Base-by-base conservation (phyloP, 2,113 vertebrate genomes). In the Pristiophorus japonicus region DNA sequence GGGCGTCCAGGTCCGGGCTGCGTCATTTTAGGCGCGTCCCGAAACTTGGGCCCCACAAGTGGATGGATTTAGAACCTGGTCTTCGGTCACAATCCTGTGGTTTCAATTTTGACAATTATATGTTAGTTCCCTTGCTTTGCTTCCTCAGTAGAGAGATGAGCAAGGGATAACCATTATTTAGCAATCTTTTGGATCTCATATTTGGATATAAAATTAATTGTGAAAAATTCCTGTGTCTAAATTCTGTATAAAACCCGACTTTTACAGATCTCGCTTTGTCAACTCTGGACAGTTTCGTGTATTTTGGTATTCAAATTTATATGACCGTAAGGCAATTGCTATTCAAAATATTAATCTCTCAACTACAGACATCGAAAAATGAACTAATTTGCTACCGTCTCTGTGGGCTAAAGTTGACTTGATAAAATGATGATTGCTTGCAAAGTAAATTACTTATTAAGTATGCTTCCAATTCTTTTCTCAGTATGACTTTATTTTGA, bases 271-370 rank as follows among this genome's bases (percentile, higher is more conserved):
- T 70, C 38, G 24, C 38, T 27, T 45, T 47, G 66, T 73, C 93
- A 70, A 73, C 42, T 51, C 93, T 92, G 93, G 24, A 66, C 22
- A 12, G 24, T 70, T 47, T 67, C 22, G 67, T 70, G 66, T 70
- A 70, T 94, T 94, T 94, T 73, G 93, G 65, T 70, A 94, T 51
- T 73, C 42, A 67, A 94, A 94, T 94, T 70, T 42, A 94, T 34
- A 94, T 94, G 93, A 73, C 66, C 93, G 70, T 94, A 66, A 70
- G 42, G 42, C 45, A 70, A 70, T 94, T 94, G 66, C 93, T 94
- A 51, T 94, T 94, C 66, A 94, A 94, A 94, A 94, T 94, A 94
- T 94, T 94, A 94, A 94, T 94, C 93, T 73, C 93, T 73, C 45
- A 94, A 51, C 65, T 70, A 51, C 45, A 94, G 93, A 94, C 20